A percentile compares a stretch with the other conserved stretches of the same genome.
Evolutionary conservation across 2,888 invertebrate species (phyloP).

Genomic region (Folsomia candida): DNA sequence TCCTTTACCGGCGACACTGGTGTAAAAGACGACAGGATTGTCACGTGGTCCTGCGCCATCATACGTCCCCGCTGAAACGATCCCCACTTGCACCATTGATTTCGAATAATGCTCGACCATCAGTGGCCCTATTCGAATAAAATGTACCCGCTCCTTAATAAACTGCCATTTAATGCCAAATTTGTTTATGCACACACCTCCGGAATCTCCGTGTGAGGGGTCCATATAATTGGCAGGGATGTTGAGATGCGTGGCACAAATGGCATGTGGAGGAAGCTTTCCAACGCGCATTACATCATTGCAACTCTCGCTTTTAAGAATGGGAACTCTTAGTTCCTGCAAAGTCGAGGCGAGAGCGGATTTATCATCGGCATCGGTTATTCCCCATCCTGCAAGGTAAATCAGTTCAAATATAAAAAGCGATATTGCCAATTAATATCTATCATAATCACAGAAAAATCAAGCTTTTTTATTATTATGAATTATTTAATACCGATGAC

Average conservation of each 20-base stretch:
- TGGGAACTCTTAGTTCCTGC: constrained; percentile 14
- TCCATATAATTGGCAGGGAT: constrained; percentile 8
- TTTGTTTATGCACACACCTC: not conserved
- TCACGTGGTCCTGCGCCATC: not conserved
- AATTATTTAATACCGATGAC: constrained; percentile 7
- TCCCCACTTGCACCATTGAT: not conserved
- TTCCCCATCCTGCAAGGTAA: constrained; percentile 19
- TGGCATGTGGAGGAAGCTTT: not conserved
- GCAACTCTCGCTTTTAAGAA: constrained; percentile 13
- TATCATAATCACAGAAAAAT: not conserved
- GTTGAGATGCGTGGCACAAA: constrained; percentile 23
- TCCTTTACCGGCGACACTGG: constrained; percentile 5
- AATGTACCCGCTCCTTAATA: not conserved
- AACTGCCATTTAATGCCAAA: too few species aligned
- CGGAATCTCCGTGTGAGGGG: constrained; percentile 22
- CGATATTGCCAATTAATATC: not conserved
- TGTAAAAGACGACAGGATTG: not conserved
- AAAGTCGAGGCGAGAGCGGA: not conserved
- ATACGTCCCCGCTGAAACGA: constrained; percentile 2
- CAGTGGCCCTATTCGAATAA: not conserved
- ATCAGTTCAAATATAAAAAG: not conserved
- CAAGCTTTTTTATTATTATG: not conserved
- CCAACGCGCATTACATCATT: not conserved
- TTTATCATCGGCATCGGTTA: not conserved
- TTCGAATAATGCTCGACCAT: not conserved